Evolutionary conservation across 2,113 vertebrate genomes (phyloP), one percentile per base, ranked within the genome.

Genomic region (Syngnathus floridae): DNA sequence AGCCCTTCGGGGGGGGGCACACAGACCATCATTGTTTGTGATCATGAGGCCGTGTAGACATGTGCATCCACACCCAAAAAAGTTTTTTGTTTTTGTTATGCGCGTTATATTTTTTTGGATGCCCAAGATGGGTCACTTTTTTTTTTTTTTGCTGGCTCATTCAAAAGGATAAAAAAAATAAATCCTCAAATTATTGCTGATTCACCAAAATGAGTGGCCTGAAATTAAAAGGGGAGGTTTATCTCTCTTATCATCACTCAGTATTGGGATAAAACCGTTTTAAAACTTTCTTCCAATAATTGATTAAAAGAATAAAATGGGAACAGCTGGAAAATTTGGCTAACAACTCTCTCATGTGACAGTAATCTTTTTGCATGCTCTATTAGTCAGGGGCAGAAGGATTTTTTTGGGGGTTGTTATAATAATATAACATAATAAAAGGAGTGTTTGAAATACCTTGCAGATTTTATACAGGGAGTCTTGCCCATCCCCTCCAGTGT

Each of bases 401-500:
- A 48, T 48, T 7, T 48, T 7, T 6, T 31, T 2, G 26, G 22
- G 22, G 26, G 26, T 31, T 31, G 26, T 31, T 3, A 17, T 13
- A 13, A 48, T 48, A 19, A 16, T 48, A 48, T 4, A 17, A 48
- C 7, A 48, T 17, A 52, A 21, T 21, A n/a, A 52, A 46, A 45
- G 7, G 46, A 36, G 41, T 69, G 21, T 59, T 21, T 1, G 8
- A 60, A 43, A 58, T 87, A 98, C 97, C 95, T 99, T 99, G 93
- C 97, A 99, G 90, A 99, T 99, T 89, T 99, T 99, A 86, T 99
- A 99, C 56, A 99, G 90, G 0, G 96, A 98, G 85, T 99, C 97
- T 85, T 99, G 97, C 46, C 97, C 97, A 63, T 99, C 95, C 74
- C 97, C 97, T 75, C 97, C 97, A 3, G 95, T 99, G 76, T 99